Evolutionary conservation across 2,797 vertebrate genomes (phyloP).

Genomic region (Lithobates pipiens): DNA sequence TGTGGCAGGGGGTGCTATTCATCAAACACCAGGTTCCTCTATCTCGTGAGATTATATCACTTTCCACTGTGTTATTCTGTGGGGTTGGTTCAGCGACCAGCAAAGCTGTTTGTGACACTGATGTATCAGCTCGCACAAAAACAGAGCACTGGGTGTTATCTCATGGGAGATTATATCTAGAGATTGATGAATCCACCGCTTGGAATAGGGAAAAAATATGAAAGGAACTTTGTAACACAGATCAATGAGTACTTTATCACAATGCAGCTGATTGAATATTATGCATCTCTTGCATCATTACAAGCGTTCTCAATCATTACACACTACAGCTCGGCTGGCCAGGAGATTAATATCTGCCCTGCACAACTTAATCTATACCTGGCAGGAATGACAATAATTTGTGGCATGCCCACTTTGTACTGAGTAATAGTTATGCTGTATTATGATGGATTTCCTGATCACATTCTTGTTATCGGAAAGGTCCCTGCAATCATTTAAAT

Average conservation of each 20-base stretch:
- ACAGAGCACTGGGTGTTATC: conserved; percentile 40
- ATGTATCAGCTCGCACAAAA: conserved; percentile 49
- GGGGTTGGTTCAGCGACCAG: conserved; percentile 23
- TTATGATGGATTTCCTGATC: conserved; percentile 47
- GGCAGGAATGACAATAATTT: conserved; percentile 53
- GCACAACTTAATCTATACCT: conserved; percentile 43
- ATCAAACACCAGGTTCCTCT: conserved; percentile 35
- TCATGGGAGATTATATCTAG: conserved; percentile 41
- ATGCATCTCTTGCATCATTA: conserved; percentile 56
- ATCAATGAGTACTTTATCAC: conserved; percentile 56
- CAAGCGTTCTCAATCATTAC: conserved; percentile 45
- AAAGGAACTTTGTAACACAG: conserved; percentile 38
- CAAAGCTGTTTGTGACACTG: conserved; percentile 42
- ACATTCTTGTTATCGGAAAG: conserved; percentile 20
- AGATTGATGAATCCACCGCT: conserved; percentile 52
- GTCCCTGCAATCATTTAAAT: conserved; percentile 15
- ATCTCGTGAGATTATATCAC: conserved; percentile 12
- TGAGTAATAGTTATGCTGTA: conserved; percentile 49
- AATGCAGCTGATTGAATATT: conserved; percentile 44
- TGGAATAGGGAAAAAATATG: conserved; percentile 32
- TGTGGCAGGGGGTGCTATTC: neutral
- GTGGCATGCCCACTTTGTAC: conserved; percentile 51
- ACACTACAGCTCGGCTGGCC: conserved; percentile 25
- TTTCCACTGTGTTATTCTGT: conserved; percentile 18
- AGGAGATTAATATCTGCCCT: conserved; percentile 47